Base-by-base conservation (phyloP, 2,888 invertebrate species). In the Trachelus tabidus region DNA sequence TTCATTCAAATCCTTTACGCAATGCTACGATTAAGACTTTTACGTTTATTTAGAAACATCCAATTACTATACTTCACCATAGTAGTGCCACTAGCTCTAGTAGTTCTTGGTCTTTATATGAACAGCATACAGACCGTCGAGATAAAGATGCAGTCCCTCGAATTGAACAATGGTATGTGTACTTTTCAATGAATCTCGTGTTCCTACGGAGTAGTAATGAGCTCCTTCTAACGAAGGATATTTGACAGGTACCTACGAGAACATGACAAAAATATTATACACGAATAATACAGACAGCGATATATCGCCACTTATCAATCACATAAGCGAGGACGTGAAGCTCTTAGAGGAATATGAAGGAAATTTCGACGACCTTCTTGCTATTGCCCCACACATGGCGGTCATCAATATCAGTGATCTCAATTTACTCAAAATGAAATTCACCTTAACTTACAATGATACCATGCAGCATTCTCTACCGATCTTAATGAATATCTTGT, bases 401-500 rank as follows among this genome's bases (percentile, higher is more conserved):
- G 95, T 95, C 3, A 93, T 95, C 82, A 94, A 94, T 87, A 90
- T 96, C 75, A 93, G 93, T 75, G 92, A 93, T 15, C 94, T 94
- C 82, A 89, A 92, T 76, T 88, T 92, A 76, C 93, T 93, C 0
- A 93, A 93, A 79, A 93, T 94, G 77, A 93, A 93, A 81, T 92
- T 95, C 33, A 94, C 94, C 83, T 92, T 95, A 69, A 93, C 95
- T 81, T 96, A 96, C 91, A 97, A 97, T 89, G 96, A 96, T 87
- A 96, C 97, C 0, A 95, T 94, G 86, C 94, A 96, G 75, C 97
- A 97, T 89, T 95, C 96, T 81, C 92, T 97, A 85, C 97, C 97
- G 4, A 94, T 96, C 80, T 92, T 96, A 69, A 91, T 96, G 74
- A 96, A 96, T 91, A 92, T 95, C 77, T 92, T 96, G 84, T 95